Evolutionary conservation across 2,888 invertebrate species (phyloP), one percentile per base, ranked within the genome.

Genomic region (Seira sanloemensis): DNA sequence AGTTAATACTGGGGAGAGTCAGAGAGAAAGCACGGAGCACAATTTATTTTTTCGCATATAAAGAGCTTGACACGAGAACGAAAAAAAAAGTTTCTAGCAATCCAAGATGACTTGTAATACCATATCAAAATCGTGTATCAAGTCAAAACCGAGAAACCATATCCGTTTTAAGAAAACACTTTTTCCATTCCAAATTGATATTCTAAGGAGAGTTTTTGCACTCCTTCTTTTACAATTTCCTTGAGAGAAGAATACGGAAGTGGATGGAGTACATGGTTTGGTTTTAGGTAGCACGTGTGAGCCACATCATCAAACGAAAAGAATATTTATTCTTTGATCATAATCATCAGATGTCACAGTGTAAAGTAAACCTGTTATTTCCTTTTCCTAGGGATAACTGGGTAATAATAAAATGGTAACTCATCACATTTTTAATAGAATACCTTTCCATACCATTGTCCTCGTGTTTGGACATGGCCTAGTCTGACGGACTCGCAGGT

Each of bases 1-100:
- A 78, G 81, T 77, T 86, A 86, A 86, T 86, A 78, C 68, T 5
- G 37, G 12, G 37, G 7, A 37, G 12, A 37, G 12, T 9, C 5
- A 12, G 37, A 37, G 68, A 74, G 67, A 68, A n/a, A 58, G 25
- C 16, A 62, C 75, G 66, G 37, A 74, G 21, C 67, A 81, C 62
- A 81, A 78, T 82, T 77, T 80, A 80, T 85, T 75, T n/a, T n/a
- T 77, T 74, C 85, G 71, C 37, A 24, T 74, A 62, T n/a, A n/a
- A 62, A 74, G 26, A 62, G 62, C 37, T 62, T 74, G 72, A 50
- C 72, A 72, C 50, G 23, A 37, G 46, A 27, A 46, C n/a, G 37
- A n/a, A n/a, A n/a, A 9, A 37, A 12, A 37, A 37, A 37, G 7
- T 37, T 37, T 37, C 37, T 12, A 37, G n/a, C 12, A 37, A 9